Conservation (phyloP, 2,113 vertebrate genomes). For the Cacatua alba region DNA sequence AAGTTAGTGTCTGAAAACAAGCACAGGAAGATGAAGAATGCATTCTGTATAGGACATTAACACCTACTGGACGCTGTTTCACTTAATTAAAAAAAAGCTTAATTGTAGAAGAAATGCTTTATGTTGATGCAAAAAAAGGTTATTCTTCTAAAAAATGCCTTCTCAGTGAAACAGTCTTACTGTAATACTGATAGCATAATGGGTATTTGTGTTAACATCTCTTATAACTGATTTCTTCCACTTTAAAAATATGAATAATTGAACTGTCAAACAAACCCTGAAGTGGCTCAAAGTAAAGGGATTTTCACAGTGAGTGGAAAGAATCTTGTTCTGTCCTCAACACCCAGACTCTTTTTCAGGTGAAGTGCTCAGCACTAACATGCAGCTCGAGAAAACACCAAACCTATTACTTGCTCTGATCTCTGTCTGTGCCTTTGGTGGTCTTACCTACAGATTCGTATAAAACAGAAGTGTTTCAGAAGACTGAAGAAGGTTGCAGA, state of each 20-base stretch:
- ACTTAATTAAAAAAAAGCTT: neutral
- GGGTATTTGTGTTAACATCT: neutral
- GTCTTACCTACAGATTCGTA: neutral
- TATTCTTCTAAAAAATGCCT: neutral
- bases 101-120: neutral
- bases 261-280: neutral
- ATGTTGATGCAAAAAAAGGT: neutral
- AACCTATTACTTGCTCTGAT: neutral
- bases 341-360: neutral
- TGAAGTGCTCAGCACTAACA: neutral
- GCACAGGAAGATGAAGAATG: neutral
- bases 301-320: neutral
- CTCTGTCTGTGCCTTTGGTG: neutral
- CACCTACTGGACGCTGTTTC: fast-evolving
- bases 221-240: neutral
- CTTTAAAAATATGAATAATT: neutral
- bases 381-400: neutral
- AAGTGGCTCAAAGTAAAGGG: neutral
- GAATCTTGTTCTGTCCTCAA: neutral
- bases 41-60: neutral
- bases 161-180: neutral
- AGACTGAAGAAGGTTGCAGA: neutral
- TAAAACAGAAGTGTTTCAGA: neutral
- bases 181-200: neutral
- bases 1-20: neutral